Percentiles rank a stretch among this genome's conserved stretches.
These are phyloP conservation scores for Rhinolophus ferrumequinum DNA, from an alignment of 2,113 vertebrate species.

Conservation along the genomic window DNA sequence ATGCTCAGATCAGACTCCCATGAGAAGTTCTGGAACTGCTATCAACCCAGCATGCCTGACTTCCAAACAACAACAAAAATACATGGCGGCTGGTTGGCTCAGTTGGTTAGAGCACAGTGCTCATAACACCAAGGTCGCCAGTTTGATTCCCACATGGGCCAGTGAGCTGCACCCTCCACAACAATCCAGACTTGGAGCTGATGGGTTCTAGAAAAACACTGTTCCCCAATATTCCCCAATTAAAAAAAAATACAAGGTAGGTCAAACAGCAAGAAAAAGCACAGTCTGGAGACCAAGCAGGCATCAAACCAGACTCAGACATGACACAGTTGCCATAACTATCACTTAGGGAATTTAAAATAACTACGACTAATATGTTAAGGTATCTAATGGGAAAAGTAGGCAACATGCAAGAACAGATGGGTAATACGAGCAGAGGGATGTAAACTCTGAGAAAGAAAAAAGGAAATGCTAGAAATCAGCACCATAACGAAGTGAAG, in stretches of 20 bases:
- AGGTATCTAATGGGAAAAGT: background rate
- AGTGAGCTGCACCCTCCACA: no score
- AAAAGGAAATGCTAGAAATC: background rate
- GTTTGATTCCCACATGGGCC: no score
- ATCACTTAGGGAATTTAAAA: background rate
- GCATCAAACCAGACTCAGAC: background rate
- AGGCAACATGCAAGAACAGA: background rate
- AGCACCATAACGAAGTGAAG: background rate
- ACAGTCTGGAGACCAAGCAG: background rate
- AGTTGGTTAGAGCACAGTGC: no score
- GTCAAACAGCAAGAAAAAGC: background rate
- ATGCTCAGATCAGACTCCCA: no score
- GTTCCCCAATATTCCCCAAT: no score
- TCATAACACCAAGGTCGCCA: no score
- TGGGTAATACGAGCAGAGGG: background rate
- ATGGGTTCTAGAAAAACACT: no score
- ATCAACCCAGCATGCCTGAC: background rate
- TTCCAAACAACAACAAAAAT: background rate
- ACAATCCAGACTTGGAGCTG: no score
- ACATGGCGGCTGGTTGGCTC: no score
- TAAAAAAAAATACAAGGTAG: background rate
- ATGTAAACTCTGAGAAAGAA: background rate
- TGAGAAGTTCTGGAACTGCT: background rate
- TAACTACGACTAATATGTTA: background rate
- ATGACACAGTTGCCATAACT: background rate